Percentiles rank a stretch among this genome's conserved stretches.
Conservation (phyloP, 2,113 vertebrate genomes). For the Corythornis vintsioides region DNA sequence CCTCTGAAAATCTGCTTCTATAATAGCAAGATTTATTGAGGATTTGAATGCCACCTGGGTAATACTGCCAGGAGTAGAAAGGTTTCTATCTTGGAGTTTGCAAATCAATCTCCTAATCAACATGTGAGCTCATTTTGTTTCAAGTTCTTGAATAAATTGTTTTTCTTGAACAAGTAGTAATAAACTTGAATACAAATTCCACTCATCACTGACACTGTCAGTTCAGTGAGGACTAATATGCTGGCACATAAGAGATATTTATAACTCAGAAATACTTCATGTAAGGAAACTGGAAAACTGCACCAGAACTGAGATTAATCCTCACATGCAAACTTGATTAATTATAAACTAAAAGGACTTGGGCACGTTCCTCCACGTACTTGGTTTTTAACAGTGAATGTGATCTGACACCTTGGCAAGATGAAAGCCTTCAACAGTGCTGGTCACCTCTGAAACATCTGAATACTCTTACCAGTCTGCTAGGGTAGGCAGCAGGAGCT, state of each 20-base stretch:
- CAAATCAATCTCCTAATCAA: neutral
- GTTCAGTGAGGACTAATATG: neutral
- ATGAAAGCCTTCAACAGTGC: neutral
- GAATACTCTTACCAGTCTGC: neutral
- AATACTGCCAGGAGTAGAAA: neutral
- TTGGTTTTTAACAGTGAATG: neutral
- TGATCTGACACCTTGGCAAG: neutral
- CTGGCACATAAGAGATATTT: neutral
- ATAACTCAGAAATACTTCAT: neutral
- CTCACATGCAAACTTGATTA: neutral
- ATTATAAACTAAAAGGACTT: neutral
- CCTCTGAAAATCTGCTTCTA: slow-evolving; percentile 24
- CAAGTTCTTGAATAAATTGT: neutral
- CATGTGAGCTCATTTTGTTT: neutral
- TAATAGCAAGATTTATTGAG: neutral
- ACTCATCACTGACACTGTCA: neutral
- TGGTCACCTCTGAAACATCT: neutral
- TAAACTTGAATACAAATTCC: neutral
- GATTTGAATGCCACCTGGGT: neutral
- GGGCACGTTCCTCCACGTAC: neutral
- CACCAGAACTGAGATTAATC: neutral
- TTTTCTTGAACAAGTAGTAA: neutral
- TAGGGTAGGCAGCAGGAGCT: neutral
- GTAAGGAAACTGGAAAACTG: neutral
- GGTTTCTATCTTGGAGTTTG: neutral